Evolutionary conservation across 2,888 invertebrate species (phyloP).

Genomic region (Sinohyriopsis cumingii): DNA sequence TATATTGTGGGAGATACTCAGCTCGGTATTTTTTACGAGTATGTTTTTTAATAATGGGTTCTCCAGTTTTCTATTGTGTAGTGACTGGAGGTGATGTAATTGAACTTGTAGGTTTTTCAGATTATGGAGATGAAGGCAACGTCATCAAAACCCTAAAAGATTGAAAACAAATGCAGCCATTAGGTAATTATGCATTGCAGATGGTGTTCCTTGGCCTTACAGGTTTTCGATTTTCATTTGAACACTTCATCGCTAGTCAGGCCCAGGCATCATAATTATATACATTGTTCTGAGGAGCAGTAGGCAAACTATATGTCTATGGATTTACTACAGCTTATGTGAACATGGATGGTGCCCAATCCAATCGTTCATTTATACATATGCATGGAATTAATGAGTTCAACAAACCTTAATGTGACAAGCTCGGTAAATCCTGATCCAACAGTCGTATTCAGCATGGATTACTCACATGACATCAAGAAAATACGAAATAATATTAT

Average conservation of each 20-base stretch:
- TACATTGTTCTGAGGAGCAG: too few relatives aligned
- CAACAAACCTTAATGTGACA: conserved; percentile 9
- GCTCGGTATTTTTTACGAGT: too few relatives aligned
- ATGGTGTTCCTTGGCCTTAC: conserved; percentile 23
- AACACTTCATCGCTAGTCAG: conserved; percentile 26
- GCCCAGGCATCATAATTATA: conserved; percentile 20
- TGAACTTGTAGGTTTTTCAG: conserved; percentile 22
- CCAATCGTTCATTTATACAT: conserved; percentile 20
- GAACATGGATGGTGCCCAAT: too few relatives aligned
- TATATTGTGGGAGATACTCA: too few relatives aligned
- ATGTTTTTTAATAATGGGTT: too few relatives aligned
- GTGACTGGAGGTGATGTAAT: conserved; percentile 17
- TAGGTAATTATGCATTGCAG: conserved; percentile 19
- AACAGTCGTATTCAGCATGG: conserved; percentile 17
- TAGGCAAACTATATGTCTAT: too few relatives aligned
- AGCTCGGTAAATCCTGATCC: not conserved
- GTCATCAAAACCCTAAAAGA: conserved; percentile 2
- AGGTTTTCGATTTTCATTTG: conserved; percentile 36
- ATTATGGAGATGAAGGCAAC: too few relatives aligned
- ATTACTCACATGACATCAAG: conserved; percentile 27
- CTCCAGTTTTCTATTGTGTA: too few relatives aligned
- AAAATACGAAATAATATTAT: conserved; percentile 28
- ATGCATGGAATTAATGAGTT: conserved; percentile 14
- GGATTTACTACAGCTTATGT: too few relatives aligned
- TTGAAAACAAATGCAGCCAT: conserved; percentile 5